Percentiles rank a stretch among this genome's conserved stretches.
Conservation (phyloP, 1,140 invertebrate genomes). For the Drosophila sproati region DNA sequence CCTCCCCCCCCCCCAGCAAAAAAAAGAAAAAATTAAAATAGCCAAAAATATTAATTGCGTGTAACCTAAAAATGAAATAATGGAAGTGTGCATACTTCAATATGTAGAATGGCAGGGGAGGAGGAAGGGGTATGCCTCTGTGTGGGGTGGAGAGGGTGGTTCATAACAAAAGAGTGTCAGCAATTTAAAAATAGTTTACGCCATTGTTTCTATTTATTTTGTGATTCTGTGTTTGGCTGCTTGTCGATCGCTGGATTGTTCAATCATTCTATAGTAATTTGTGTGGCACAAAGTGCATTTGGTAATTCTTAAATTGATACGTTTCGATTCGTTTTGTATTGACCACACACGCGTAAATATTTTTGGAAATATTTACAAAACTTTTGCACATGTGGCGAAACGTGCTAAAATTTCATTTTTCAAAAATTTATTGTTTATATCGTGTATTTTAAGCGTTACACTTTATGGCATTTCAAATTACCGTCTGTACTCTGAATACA, state of each 20-base stretch:
- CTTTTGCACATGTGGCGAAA: constrained; percentile 80
- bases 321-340: constrained; percentile 24
- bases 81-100: constrained; percentile 67
- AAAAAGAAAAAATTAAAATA: constrained; percentile 41
- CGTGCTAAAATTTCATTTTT: constrained; percentile 76
- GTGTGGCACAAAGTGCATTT: constrained; percentile 59
- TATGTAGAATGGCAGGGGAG: not conserved
- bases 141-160: not conserved
- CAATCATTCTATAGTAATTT: constrained; percentile 30
- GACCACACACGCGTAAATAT: constrained; percentile 67
- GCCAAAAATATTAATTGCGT: constrained; percentile 74
- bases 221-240: constrained; percentile 48
- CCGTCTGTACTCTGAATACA: constrained; percentile 1
- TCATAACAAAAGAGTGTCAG: constrained; percentile 77
- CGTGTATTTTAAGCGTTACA: constrained; percentile 78
- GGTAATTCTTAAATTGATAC: constrained; percentile 29
- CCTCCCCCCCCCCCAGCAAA: not conserved
- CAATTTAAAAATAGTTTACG: constrained; percentile 77
- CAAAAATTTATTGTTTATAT: constrained; percentile 75
- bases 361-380: constrained; percentile 71
- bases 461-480: constrained; percentile 66
- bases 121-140: constrained; percentile 10
- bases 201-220: constrained; percentile 71
- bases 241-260: constrained; percentile 43
- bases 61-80: constrained; percentile 75